Percentiles rank a stretch among this genome's conserved stretches.
Conservation (phyloP, 2,113 vertebrate species). For the Alaudala cheleensis region DNA sequence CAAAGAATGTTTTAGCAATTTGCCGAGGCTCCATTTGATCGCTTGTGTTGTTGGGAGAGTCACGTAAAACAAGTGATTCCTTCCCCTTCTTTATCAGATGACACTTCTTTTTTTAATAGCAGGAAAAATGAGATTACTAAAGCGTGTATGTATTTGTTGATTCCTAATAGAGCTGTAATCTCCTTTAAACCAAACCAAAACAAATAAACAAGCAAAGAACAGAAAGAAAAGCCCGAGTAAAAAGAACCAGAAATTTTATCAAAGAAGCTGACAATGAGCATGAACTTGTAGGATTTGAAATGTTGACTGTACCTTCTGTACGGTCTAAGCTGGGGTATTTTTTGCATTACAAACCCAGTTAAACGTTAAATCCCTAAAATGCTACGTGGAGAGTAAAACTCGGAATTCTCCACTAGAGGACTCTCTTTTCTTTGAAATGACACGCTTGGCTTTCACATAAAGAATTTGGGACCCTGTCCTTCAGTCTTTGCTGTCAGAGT, state of each 20-base stretch:
- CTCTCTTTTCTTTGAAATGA: constrained; percentile 56
- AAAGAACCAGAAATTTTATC: background rate
- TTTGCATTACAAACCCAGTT: background rate
- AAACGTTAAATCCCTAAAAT: background rate
- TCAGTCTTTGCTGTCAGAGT: background rate
- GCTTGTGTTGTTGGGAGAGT: background rate
- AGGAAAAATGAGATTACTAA: background rate
- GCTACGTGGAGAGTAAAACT: background rate
- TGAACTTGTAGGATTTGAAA: background rate
- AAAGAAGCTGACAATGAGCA: background rate
- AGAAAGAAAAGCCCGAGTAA: background rate
- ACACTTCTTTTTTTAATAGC: background rate
- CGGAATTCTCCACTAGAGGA: constrained; percentile 48
- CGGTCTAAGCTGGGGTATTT: background rate
- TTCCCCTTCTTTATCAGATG: background rate
- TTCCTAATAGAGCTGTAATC: background rate
- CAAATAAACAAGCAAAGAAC: background rate
- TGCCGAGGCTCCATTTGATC: background rate
- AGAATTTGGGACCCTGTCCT: background rate
- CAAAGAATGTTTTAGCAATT: background rate
- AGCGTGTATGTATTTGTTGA: background rate
- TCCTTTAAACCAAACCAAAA: background rate
- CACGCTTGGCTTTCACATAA: fast-evolving
- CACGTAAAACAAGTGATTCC: background rate
- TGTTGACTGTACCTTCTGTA: background rate